A percentile compares a stretch with the other conserved stretches of the same genome.
Evolutionary conservation across 2,113 vertebrate species (phyloP).

Genomic region (Mus pahari): DNA sequence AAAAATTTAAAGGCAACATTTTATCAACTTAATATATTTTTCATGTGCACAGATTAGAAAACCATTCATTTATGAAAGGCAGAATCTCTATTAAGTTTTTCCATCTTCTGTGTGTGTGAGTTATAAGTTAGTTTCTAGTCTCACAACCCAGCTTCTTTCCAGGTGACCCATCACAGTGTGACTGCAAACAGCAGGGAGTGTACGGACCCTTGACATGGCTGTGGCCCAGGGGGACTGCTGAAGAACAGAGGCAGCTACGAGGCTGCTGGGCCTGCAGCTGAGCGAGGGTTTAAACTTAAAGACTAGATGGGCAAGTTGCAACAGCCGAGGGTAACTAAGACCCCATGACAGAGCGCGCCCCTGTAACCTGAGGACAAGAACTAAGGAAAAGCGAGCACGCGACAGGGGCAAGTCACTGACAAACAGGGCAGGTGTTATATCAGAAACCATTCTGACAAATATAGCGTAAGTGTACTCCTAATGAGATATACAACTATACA

Average conservation of each 20-base stretch:
- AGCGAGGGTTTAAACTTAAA: constrained; percentile 34
- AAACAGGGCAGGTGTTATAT: neutral
- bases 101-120: neutral
- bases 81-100: constrained; percentile 2
- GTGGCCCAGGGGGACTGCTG: neutral
- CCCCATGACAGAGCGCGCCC: neutral
- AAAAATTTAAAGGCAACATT: constrained; percentile 45
- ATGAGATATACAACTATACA: constrained; percentile 16
- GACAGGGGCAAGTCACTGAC: neutral
- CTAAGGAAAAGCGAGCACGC: neutral
- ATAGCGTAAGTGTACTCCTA: neutral
- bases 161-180: neutral
- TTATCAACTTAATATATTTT: constrained; percentile 42
- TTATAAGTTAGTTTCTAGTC: neutral
- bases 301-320: neutral
- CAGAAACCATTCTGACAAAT: neutral
- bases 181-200: neutral
- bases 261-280: neutral
- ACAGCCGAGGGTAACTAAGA: neutral
- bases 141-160: neutral
- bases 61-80: constrained; percentile 42
- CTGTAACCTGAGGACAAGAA: neutral
- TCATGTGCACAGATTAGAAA: neutral
- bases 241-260: neutral
- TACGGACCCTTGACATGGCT: neutral